Evolutionary conservation across 2,113 vertebrate species (phyloP).

Genomic region (Indicator indicator): DNA sequence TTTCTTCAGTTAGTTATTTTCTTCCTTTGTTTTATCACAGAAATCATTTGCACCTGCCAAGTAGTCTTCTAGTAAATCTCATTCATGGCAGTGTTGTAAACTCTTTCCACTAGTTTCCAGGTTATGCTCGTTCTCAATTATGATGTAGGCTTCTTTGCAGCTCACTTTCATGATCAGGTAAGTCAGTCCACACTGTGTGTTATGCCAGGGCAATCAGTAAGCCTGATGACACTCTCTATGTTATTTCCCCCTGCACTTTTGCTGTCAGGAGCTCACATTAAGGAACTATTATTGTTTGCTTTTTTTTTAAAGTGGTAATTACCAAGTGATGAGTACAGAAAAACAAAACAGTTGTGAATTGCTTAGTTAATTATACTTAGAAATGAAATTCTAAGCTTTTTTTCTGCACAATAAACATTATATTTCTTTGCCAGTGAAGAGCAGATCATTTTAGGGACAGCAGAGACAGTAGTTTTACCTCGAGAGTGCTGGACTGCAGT

Average conservation of each 20-base stretch:
- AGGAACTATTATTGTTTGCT: not conserved
- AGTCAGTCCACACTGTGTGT: accelerated
- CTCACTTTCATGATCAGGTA: not conserved
- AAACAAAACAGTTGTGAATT: not conserved
- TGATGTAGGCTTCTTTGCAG: not conserved
- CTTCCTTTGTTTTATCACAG: not conserved
- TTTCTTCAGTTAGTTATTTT: not conserved
- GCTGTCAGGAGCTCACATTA: not conserved
- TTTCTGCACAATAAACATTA: not conserved
- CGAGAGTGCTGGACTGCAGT: not conserved
- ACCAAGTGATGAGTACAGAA: not conserved
- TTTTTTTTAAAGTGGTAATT: not conserved
- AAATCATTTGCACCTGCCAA: not conserved
- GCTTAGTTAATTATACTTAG: not conserved
- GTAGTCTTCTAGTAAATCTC: not conserved
- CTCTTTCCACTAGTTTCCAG: not conserved
- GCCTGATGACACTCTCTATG: not conserved
- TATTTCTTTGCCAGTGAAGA: not conserved
- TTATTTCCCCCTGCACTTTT: not conserved
- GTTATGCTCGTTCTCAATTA: not conserved
- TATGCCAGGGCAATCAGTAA: not conserved
- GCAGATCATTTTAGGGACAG: not conserved
- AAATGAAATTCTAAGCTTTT: not conserved
- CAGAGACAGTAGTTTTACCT: not conserved
- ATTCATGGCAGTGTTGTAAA: not conserved